phyloP scores from a whole-genome alignment of 2,797 vertebrate genomes.

The Scomberomorus guttatus region DNA sequence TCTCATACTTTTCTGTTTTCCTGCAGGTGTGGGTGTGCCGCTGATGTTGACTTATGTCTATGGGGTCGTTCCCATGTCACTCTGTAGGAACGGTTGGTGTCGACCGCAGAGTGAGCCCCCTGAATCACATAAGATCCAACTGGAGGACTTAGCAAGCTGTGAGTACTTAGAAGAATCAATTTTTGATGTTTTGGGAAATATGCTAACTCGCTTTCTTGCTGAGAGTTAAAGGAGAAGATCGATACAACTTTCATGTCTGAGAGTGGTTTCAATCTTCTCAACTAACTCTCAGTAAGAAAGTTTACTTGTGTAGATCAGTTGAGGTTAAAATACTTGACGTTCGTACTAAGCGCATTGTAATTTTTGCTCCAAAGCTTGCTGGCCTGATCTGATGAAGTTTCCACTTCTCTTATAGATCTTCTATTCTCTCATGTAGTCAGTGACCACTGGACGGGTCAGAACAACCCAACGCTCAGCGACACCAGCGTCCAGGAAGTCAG shows the following conservation, averaged over 20 bases:
- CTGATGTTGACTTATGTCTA: constrained; percentile 91
- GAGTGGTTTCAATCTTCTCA: neutral
- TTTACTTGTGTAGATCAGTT: neutral
- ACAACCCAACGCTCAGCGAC: constrained; percentile 74
- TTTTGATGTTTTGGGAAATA: neutral
- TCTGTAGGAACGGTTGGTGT: constrained; percentile 90
- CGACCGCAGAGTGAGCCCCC: constrained; percentile 83
- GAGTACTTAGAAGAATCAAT: constrained; percentile 63
- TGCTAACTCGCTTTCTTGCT: neutral
- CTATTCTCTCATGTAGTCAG: constrained; percentile 89
- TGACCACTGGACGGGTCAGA: constrained; percentile 88
- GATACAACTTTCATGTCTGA: neutral
- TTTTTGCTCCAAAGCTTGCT: constrained; percentile 7
- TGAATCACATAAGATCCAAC: constrained; percentile 80
- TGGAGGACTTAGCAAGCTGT: constrained; percentile 91
- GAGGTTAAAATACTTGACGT: neutral
- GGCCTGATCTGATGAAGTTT: constrained; percentile 80
- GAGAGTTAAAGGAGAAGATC: too few species aligned
- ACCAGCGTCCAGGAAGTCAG: constrained; percentile 80
- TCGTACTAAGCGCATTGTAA: constrained; percentile 3
- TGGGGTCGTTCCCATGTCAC: constrained; percentile 89
- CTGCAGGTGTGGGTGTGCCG: constrained; percentile 89
- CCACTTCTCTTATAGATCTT: constrained; percentile 88
- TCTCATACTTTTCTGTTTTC: constrained; percentile 37
- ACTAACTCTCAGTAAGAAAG: neutral